phyloP scores from a whole-genome alignment of 2,797 vertebrate species.

The Microtus obscurus region DNA sequence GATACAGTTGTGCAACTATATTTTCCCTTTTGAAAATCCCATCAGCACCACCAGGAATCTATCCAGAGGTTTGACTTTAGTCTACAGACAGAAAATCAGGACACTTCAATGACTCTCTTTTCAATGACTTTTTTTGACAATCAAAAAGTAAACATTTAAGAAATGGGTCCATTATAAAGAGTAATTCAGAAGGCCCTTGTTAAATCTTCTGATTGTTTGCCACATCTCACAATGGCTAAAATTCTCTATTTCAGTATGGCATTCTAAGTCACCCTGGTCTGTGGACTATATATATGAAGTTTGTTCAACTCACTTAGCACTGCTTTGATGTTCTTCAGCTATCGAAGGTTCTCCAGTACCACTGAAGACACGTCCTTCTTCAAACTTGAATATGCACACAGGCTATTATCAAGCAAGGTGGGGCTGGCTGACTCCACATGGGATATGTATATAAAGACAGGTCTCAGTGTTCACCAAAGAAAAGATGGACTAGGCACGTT shows the following conservation, averaged over 20 bases:
- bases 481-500: slow-evolving; percentile 28
- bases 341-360: background rate
- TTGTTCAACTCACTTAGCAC: background rate
- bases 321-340: background rate
- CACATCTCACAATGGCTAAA: slow-evolving; percentile 26
- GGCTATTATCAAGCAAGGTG: background rate
- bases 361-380: background rate
- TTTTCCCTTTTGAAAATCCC: slow-evolving; percentile 52
- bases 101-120: background rate
- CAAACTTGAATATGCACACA: background rate
- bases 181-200: background rate
- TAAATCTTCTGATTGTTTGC: slow-evolving; percentile 46
- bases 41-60: background rate
- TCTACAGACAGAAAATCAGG: background rate
- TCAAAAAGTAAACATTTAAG: slow-evolving; percentile 10
- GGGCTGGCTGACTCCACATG: background rate
- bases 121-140: slow-evolving; percentile 35
- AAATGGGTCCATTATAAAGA: slow-evolving; percentile 26
- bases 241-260: background rate
- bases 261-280: background rate
- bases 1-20: background rate
- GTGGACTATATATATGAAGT: background rate
- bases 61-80: slow-evolving; percentile 31
- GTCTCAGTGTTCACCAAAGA: background rate
- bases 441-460: background rate